Conservation (phyloP, 2,113 vertebrate genomes). For the Lasiurus cinereus region DNA sequence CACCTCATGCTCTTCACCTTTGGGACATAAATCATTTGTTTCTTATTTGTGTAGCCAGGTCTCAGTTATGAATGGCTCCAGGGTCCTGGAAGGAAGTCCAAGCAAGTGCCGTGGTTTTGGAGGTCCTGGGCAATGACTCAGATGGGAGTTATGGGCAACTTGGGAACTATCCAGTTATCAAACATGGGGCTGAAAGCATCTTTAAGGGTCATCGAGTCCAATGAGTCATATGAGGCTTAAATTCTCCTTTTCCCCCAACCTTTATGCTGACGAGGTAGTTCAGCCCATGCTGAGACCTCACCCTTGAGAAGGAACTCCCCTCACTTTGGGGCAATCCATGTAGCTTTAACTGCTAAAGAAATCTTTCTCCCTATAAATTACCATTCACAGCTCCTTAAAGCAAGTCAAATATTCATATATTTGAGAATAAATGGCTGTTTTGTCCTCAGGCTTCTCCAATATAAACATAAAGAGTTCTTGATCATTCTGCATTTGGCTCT, state of each 20-base stretch:
- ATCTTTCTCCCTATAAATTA: slow-evolving; percentile 2
- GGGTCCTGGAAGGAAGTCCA: background rate
- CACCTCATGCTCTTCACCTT: background rate
- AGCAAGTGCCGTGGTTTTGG: background rate
- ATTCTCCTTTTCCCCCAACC: background rate
- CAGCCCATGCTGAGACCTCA: background rate
- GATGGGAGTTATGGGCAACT: background rate
- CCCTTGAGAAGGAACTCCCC: background rate
- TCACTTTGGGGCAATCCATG: background rate
- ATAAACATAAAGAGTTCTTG: background rate
- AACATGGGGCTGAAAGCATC: background rate
- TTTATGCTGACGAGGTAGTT: background rate
- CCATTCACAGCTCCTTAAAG: background rate
- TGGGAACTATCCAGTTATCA: background rate
- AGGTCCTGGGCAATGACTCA: background rate
- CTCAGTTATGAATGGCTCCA: background rate
- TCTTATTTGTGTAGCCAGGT: slow-evolving; percentile 10
- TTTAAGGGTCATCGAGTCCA: background rate
- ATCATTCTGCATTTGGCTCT: background rate
- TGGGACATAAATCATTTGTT: background rate
- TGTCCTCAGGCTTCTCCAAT: background rate
- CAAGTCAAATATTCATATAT: slow-evolving; percentile 30
- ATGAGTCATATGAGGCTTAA: background rate
- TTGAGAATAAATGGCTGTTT: slow-evolving; percentile 3
- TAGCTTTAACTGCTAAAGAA: background rate